Evolutionary conservation across 2,113 vertebrate genomes (phyloP).

Genomic region (Heterocephalus glaber): DNA sequence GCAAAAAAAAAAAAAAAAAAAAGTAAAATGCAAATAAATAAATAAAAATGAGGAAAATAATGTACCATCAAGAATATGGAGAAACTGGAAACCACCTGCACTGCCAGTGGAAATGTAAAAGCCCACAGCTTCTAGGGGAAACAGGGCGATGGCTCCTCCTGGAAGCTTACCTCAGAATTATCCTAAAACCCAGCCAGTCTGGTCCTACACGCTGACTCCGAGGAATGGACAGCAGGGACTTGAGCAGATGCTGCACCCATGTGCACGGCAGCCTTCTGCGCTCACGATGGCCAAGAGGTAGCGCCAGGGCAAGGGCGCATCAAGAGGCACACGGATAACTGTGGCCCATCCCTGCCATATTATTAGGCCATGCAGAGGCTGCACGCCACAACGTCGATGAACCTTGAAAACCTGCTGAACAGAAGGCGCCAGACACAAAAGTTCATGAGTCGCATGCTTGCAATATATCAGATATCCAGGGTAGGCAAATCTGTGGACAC

Average conservation of each 20-base stretch:
- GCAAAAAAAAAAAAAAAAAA: too few species aligned
- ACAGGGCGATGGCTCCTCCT: too few species aligned
- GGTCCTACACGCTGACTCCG: not conserved
- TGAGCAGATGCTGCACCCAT: not conserved
- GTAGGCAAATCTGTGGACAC: not conserved
- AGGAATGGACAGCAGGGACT: not conserved
- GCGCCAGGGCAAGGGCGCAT: not conserved
- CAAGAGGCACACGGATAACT: not conserved
- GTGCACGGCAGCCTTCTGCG: too few species aligned
- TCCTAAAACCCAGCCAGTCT: too few species aligned
- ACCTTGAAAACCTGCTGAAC: not conserved
- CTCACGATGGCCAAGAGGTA: not conserved
- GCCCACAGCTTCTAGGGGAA: too few species aligned
- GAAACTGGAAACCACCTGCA: too few species aligned
- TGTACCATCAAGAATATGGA: too few species aligned
- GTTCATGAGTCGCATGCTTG: not conserved
- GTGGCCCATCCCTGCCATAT: too few species aligned
- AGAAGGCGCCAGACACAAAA: not conserved
- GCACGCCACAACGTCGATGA: not conserved
- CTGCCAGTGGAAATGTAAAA: too few species aligned
- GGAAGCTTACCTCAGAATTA: too few species aligned
- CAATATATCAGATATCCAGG: not conserved
- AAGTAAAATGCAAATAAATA: too few species aligned
- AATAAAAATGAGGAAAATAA: too few species aligned
- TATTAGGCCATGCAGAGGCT: not conserved